Evolutionary conservation across 2,888 invertebrate species (phyloP).

Genomic region (Asteroscopus sphinx): DNA sequence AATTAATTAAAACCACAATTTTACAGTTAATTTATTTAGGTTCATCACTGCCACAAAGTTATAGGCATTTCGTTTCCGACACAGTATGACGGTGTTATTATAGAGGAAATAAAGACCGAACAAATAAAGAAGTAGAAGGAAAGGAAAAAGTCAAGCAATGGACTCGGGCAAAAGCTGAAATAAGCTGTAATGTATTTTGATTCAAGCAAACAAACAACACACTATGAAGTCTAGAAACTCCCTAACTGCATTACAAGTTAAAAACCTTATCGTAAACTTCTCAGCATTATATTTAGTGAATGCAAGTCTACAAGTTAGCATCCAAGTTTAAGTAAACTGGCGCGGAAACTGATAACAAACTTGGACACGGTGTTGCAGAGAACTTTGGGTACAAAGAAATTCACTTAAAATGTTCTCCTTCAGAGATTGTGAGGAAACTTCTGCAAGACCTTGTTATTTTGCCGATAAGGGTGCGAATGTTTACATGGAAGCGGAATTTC

Average conservation of each 20-base stretch:
- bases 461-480: slow-evolving; percentile 40
- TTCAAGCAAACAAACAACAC: background rate
- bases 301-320: slow-evolving; percentile 45
- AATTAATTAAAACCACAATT: slow-evolving; percentile 47
- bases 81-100: too few relatives aligned
- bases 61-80: background rate
- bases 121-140: background rate
- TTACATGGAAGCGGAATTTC: slow-evolving; percentile 28
- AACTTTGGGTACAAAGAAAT: slow-evolving; percentile 44
- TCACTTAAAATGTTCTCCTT: slow-evolving; percentile 44
- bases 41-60: slow-evolving; percentile 1
- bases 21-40: slow-evolving; percentile 31
- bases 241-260: slow-evolving; percentile 34
- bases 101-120: background rate
- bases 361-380: slow-evolving; percentile 38
- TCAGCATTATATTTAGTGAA: slow-evolving; percentile 51
- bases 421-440: slow-evolving; percentile 31
- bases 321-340: slow-evolving; percentile 51
- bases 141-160: background rate
- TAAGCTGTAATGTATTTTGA: background rate
- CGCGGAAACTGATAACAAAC: slow-evolving; percentile 50
- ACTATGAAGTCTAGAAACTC: slow-evolving; percentile 16
- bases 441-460: slow-evolving; percentile 29
- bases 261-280: slow-evolving; percentile 46
- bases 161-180: background rate